A percentile compares a stretch with the other conserved stretches of the same genome.
Evolutionary conservation across 2,113 vertebrate species (phyloP).

Genomic region (Podarcis muralis): DNA sequence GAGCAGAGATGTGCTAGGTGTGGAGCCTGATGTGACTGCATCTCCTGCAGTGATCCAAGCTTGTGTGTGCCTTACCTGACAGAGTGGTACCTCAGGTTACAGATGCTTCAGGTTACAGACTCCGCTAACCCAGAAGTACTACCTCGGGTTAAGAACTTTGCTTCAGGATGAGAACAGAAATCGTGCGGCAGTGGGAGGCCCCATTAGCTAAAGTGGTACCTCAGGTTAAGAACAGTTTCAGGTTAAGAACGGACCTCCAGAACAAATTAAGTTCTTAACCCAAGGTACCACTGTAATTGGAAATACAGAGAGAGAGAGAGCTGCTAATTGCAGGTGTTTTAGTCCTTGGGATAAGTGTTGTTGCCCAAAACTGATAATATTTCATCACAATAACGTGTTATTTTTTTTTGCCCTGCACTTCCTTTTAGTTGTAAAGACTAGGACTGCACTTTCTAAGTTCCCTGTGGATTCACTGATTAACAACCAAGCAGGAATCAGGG

Average conservation of each 20-base stretch:
- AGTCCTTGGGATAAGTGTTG: background rate
- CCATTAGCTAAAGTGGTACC: no score
- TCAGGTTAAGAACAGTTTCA: no score
- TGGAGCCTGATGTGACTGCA: background rate
- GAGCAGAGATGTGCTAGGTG: background rate
- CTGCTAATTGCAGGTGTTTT: background rate
- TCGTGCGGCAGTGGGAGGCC: no score
- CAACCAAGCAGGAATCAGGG: background rate
- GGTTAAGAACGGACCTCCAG: no score
- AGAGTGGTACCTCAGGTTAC: no score
- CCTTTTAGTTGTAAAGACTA: constrained; percentile 29
- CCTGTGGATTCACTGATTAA: constrained; percentile 16
- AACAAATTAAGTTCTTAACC: no score
- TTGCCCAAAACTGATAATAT: constrained; percentile 40
- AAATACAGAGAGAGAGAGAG: background rate
- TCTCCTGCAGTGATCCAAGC: background rate
- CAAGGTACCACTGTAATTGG: background rate
- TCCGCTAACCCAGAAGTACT: no score
- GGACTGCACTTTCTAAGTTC: constrained; percentile 13
- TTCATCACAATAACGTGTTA: constrained; percentile 3
- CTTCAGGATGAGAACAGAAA: no score
- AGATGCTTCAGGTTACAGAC: no score
- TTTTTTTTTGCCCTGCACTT: constrained; percentile 49
- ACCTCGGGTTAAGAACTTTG: no score
- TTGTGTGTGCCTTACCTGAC: background rate